Percentiles rank a stretch among this genome's conserved stretches.
Evolutionary conservation across 1,140 invertebrate species (phyloP).

Genomic region (Pseudachorutes palmiensis): DNA sequence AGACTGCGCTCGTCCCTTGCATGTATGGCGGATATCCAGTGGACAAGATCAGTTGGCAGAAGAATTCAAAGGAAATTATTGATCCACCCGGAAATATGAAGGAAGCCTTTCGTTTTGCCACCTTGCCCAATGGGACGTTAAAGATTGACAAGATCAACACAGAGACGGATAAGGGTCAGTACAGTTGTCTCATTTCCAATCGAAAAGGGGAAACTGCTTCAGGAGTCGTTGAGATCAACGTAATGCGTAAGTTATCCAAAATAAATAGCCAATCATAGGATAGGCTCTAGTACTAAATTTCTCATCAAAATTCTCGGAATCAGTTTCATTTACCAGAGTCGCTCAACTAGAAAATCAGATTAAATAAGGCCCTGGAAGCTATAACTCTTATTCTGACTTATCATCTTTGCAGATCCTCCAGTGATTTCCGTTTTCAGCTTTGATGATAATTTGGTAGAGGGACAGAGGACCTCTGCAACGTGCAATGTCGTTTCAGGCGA

Average conservation of each 20-base stretch:
- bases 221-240: conserved; percentile 39
- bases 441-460: conserved; percentile 41
- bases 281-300: too few relatives aligned
- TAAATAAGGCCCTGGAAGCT: too few relatives aligned
- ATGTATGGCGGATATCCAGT: conserved; percentile 32
- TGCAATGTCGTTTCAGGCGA: conserved; percentile 45
- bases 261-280: too few relatives aligned
- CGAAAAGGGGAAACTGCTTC: conserved; percentile 41
- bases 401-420: conserved; percentile 41
- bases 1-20: conserved; percentile 22
- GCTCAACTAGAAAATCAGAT: too few relatives aligned
- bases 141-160: conserved; percentile 46
- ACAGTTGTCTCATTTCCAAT: conserved; percentile 47
- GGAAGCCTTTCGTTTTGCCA: conserved; percentile 9
- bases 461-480: conserved; percentile 41
- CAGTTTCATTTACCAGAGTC: too few relatives aligned
- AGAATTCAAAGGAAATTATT: conserved; percentile 17
- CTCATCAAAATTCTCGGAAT: too few relatives aligned
- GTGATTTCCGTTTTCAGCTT: conserved; percentile 44
- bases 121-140: conserved; percentile 44
- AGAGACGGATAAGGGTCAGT: conserved; percentile 45
- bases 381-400: too few relatives aligned
- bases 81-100: background rate
- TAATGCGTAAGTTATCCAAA: conserved; percentile 44
- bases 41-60: conserved; percentile 28